A percentile compares a stretch with the other conserved stretches of the same genome.
phyloP scores from a whole-genome alignment of 2,113 vertebrate genomes.

The Nothobranchius furzeri region DNA sequence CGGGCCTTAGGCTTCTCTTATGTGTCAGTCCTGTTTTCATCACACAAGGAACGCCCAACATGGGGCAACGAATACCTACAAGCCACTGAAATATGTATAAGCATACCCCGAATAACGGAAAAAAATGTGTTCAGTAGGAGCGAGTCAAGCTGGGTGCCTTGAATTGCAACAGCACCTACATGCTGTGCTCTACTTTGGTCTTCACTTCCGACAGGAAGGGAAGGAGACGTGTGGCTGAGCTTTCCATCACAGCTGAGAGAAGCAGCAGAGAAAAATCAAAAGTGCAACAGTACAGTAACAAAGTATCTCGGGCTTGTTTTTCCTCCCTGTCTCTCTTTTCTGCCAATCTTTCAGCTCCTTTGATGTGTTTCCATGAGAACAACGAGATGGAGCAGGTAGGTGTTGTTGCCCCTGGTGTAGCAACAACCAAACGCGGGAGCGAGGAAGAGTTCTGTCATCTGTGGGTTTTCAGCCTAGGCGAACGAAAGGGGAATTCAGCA shows the following conservation, averaged over 20 bases:
- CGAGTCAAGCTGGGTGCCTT: conserved; percentile 41
- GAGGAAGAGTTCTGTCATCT: conserved; percentile 47
- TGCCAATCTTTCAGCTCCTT: conserved; percentile 53
- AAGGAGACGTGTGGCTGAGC: conserved; percentile 41
- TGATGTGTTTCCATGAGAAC: conserved; percentile 76
- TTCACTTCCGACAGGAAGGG: conserved; percentile 37
- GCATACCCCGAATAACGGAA: conserved; percentile 25
- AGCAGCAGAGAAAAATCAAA: conserved; percentile 51
- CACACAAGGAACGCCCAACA: conserved; percentile 30
- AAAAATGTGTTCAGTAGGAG: conserved; percentile 44
- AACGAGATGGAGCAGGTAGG: conserved; percentile 59
- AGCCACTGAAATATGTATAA: conserved; percentile 60
- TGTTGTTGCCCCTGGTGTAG: conserved; percentile 60
- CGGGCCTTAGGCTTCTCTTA: conserved; percentile 33
- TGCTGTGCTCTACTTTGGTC: conserved; percentile 41
- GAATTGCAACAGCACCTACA: conserved; percentile 39
- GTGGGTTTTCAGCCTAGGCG: conserved; percentile 32
- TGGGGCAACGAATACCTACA: conserved; percentile 49
- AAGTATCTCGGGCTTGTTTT: conserved; percentile 42
- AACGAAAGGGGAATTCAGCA: conserved; percentile 14
- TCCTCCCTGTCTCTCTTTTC: conserved; percentile 2
- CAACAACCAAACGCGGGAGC: conserved; percentile 50
- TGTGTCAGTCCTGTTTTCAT: conserved; percentile 65
- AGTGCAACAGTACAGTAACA: conserved; percentile 44
- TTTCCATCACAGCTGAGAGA: conserved; percentile 36